Evolutionary conservation across 1,140 invertebrate genomes (phyloP).

Genomic region (Ips typographus): DNA sequence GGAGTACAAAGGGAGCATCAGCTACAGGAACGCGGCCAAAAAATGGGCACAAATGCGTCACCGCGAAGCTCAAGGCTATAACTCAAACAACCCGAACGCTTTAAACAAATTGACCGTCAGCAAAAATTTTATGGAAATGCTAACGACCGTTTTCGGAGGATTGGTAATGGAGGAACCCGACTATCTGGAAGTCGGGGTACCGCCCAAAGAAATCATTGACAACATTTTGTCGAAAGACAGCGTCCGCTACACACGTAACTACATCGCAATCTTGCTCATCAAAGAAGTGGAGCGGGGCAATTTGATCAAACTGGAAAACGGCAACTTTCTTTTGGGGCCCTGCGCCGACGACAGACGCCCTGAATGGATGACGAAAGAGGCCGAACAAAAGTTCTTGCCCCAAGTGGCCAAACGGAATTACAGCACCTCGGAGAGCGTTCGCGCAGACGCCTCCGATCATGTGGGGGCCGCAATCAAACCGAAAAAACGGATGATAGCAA

Average conservation of each 20-base stretch:
- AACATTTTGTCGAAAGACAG: slow-evolving; percentile 64
- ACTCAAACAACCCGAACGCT: slow-evolving; percentile 53
- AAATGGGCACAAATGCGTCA: slow-evolving; percentile 60
- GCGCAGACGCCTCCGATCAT: slow-evolving; percentile 12
- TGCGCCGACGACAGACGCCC: slow-evolving; percentile 45
- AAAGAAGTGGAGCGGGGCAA: slow-evolving; percentile 68
- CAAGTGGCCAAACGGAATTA: slow-evolving; percentile 3
- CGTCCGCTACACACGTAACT: slow-evolving; percentile 64
- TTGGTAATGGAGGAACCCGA: slow-evolving; percentile 69
- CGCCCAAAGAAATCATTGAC: slow-evolving; percentile 63
- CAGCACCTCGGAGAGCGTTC: slow-evolving; percentile 8
- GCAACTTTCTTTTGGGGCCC: slow-evolving; percentile 65
- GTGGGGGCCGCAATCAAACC: slow-evolving; percentile 24
- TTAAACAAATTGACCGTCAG: slow-evolving; percentile 34
- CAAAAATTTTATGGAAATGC: slow-evolving; percentile 53
- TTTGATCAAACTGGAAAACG: slow-evolving; percentile 65
- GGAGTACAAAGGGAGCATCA: slow-evolving; percentile 82
- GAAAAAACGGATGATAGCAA: slow-evolving; percentile 37
- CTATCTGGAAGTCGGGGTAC: slow-evolving; percentile 70
- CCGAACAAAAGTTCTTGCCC: slow-evolving; percentile 15
- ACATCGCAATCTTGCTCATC: slow-evolving; percentile 64
- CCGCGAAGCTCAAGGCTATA: slow-evolving; percentile 50
- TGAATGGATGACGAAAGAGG: slow-evolving; percentile 18
- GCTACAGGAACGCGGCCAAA: slow-evolving; percentile 80
- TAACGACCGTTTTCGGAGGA: slow-evolving; percentile 67